These are phyloP conservation scores for Stichodactyla helianthus DNA, from an alignment of 64 coral and sea anemone species.

Conservation along the genomic window DNA sequence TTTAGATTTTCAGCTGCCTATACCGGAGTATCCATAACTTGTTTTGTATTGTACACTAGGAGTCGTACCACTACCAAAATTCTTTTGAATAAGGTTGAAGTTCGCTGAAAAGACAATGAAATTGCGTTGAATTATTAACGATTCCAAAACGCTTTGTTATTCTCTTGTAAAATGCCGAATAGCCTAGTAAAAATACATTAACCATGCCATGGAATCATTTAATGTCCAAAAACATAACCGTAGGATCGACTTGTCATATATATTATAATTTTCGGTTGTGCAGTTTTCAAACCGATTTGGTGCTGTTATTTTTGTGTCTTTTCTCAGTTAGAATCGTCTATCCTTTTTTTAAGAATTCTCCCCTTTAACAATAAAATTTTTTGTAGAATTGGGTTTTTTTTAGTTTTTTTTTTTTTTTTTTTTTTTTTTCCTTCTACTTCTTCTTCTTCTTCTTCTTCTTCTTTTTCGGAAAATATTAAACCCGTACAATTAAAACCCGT, in stretches of 20 bases:
- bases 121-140: neutral
- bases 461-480: too few species aligned
- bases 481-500: too few species aligned
- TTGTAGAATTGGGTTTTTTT: neutral
- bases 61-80: neutral
- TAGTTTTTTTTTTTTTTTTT: too few species aligned
- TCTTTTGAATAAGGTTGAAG: neutral
- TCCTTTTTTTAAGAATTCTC: neutral
- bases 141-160: neutral
- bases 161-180: constrained; percentile 13
- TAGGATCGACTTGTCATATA: neutral
- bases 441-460: too few species aligned
- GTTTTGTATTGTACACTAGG: neutral
- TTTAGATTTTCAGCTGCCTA: neutral
- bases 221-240: neutral
- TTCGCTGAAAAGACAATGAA: neutral
- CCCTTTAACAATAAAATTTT: neutral
- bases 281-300: neutral
- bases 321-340: neutral
- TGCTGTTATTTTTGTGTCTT: neutral
- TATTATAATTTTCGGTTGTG: neutral
- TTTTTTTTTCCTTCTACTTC: too few species aligned
- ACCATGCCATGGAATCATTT: neutral
- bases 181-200: constrained; percentile 9
- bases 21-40: neutral